Base-by-base conservation (phyloP, 2,888 invertebrate species). In the Euplagia quadripunctaria region DNA sequence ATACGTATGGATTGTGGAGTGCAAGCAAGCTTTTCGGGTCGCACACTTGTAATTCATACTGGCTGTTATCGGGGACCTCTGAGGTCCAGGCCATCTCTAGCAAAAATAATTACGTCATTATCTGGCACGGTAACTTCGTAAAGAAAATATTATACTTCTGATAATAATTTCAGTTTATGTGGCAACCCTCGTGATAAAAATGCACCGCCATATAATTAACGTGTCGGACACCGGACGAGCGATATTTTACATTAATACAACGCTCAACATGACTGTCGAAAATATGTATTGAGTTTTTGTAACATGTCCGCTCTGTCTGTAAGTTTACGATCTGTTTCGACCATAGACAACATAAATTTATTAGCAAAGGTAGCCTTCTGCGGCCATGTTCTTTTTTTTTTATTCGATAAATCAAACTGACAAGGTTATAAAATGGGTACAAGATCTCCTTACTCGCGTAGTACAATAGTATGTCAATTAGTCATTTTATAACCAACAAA, bases 201-300 rank as follows among this genome's bases (percentile, higher is more conserved):
- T 64, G 12, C 67, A 49, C 71, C 75, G 70, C 65, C 75, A 58
- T 78, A 73, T 82, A 82, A 82, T 82, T 82, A 82, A 82, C 69
- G 72, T 81, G 79, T 74, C 71, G 68, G 71, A 55, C 75, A 64
- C 71, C 68, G 67, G 64, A 31, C 74, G 78, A 71, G 55, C 64
- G 79, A 78, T 80, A 73, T 82, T 82, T 71, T 74, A 82, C 73
- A 14, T 73, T 82, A 82, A 72, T 64, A 66, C 67, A 63, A 68
- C 64, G 42, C 70, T 55, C 67, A 64, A 70, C 70, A 67, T 74
- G 70, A 71, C 71, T 68, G 58, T 55, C 70, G 64, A 46, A 74
- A 68, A 74, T 74, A 67, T 74, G 55, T 68, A 68, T 64, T 51
- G 43, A 71, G 67, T 67, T 74, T 74, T 74, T 71, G 49, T 74